Evolutionary conservation across 1,140 invertebrate genomes (phyloP).

Genomic region (Penaeus japonicus): DNA sequence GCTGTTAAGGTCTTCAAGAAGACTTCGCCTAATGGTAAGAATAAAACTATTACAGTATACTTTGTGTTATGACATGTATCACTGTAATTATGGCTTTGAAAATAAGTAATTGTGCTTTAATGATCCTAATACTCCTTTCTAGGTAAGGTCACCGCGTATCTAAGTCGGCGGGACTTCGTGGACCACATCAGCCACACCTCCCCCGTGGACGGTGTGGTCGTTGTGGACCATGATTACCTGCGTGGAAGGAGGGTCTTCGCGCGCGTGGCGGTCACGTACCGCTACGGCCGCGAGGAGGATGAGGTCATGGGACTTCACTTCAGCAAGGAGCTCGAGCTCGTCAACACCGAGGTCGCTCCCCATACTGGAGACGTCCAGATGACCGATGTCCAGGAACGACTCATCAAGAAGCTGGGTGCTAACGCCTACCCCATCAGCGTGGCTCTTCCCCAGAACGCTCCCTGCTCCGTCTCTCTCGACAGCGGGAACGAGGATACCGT

Average conservation of each 20-base stretch:
- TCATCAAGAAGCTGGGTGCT: conserved; percentile 61
- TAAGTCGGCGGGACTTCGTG: conserved; percentile 90
- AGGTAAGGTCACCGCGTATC: conserved; percentile 88
- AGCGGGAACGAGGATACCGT: conserved; percentile 75
- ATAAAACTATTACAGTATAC: too few species aligned
- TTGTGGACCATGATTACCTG: conserved; percentile 88
- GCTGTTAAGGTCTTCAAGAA: conserved; percentile 51
- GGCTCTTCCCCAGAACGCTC: conserved; percentile 65
- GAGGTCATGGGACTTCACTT: conserved; percentile 94
- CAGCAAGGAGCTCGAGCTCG: conserved; percentile 84
- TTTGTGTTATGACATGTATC: too few species aligned
- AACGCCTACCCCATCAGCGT: conserved; percentile 60
- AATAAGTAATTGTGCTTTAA: too few species aligned
- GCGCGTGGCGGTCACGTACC: conserved; percentile 76
- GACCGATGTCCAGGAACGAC: conserved; percentile 69
- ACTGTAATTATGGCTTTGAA: too few species aligned
- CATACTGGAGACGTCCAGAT: conserved; percentile 69
- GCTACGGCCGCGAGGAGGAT: conserved; percentile 90
- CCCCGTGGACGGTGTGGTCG: conserved; percentile 86
- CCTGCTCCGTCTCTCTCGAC: conserved; percentile 83
- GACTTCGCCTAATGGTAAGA: conserved; percentile 43
- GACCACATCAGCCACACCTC: conserved; percentile 86
- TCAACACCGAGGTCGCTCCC: conserved; percentile 79
- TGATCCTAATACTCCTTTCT: not conserved
- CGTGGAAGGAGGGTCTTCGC: conserved; percentile 84